A percentile compares a stretch with the other conserved stretches of the same genome.
phyloP scores from a whole-genome alignment of 2,797 vertebrate genomes.

The Syndactyla subalaris region DNA sequence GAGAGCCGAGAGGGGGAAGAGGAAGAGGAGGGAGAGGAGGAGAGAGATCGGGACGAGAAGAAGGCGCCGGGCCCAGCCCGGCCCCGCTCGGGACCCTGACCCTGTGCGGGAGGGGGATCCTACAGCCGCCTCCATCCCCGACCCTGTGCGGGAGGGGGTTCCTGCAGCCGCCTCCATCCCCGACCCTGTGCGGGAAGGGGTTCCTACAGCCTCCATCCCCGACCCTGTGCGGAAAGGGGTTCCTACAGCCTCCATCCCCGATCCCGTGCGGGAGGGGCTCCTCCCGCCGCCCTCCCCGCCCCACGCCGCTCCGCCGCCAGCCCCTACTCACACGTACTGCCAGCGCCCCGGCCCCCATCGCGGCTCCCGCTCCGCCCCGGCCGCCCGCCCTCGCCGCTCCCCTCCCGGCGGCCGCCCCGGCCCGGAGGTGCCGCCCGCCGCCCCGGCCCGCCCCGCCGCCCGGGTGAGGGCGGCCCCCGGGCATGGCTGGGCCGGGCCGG shows the following conservation, averaged over 20 bases:
- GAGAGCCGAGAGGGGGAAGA: background rate
- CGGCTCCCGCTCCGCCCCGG: background rate
- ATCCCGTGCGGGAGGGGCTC: background rate
- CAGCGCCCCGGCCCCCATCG: slow-evolving; percentile 92
- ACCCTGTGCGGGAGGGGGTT: too few species aligned
- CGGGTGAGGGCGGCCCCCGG: background rate
- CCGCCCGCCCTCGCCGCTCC: background rate
- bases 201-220: too few species aligned
- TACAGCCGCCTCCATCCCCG: too few species aligned
- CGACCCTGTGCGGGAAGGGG: too few species aligned
- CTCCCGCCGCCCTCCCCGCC: background rate
- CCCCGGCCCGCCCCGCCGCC: too few species aligned
- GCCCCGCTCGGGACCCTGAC: background rate
- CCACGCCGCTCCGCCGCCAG: background rate
- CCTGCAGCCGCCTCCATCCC: too few species aligned
- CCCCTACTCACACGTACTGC: slow-evolving; percentile 91
- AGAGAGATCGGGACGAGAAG: background rate
- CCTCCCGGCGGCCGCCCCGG: background rate
- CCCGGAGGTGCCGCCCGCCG: background rate
- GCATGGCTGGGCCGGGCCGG: background rate
- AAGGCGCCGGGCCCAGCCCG: background rate
- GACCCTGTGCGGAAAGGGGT: too few species aligned
- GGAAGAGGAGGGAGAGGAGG: background rate
- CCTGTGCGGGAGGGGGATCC: background rate
- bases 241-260: too few species aligned